Percentiles rank a stretch among this genome's conserved stretches.
phyloP scores from a whole-genome alignment of 2,888 invertebrate genomes.

The Venusia cambrica region DNA sequence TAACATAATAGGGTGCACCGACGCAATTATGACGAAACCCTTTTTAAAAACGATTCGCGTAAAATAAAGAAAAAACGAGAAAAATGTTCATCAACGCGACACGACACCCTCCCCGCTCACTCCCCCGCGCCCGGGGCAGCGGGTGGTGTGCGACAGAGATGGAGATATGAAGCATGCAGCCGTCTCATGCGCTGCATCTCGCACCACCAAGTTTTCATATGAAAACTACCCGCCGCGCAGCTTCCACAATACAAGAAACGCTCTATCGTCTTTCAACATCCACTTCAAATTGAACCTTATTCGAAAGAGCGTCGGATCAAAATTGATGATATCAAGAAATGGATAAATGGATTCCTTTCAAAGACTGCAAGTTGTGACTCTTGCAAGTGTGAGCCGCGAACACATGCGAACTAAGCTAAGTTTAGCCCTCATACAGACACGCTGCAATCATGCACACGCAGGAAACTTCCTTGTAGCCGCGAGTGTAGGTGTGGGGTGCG shows the following conservation, averaged over 20 bases:
- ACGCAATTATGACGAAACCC: slow-evolving; percentile 80
- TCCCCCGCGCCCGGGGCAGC: slow-evolving; percentile 61
- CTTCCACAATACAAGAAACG: slow-evolving; percentile 35
- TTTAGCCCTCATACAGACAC: slow-evolving; percentile 62
- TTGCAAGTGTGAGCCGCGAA: slow-evolving; percentile 65
- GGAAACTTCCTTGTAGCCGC: slow-evolving; percentile 49
- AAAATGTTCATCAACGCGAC: slow-evolving; percentile 82
- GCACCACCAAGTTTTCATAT: slow-evolving; percentile 72
- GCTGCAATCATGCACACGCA: slow-evolving; percentile 65
- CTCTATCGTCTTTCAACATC: slow-evolving; percentile 36
- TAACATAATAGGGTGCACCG: slow-evolving; percentile 70
- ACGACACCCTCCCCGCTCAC: slow-evolving; percentile 58
- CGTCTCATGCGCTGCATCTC: slow-evolving; percentile 65
- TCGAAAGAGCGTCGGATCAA: not conserved
- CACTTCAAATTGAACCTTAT: slow-evolving; percentile 27
- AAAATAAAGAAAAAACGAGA: slow-evolving; percentile 78
- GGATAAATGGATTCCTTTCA: slow-evolving; percentile 23
- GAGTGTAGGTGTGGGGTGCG: slow-evolving; percentile 36
- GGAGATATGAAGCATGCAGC: slow-evolving; percentile 40
- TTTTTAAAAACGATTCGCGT: slow-evolving; percentile 80
- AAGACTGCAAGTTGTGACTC: slow-evolving; percentile 49
- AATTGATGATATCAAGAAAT: slow-evolving; percentile 12
- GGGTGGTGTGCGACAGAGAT: slow-evolving; percentile 62
- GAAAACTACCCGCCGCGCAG: slow-evolving; percentile 78
- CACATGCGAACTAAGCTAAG: slow-evolving; percentile 62